Base-by-base conservation (phyloP, 2,888 invertebrate species). In the Mantis religiosa region DNA sequence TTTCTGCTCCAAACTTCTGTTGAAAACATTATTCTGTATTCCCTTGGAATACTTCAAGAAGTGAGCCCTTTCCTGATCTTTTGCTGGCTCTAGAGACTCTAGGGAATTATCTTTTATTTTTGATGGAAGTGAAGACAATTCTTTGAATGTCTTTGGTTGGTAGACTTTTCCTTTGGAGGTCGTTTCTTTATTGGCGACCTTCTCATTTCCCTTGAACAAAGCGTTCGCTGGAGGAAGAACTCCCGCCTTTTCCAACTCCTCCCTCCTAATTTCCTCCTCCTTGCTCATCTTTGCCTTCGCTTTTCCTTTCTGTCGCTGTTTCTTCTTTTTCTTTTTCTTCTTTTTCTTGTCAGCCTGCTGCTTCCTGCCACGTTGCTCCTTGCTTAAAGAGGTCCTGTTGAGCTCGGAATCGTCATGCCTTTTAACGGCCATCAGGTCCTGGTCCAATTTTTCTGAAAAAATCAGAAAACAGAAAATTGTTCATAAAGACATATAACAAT, bases 301-400 rank as follows among this genome's bases (percentile, higher is more conserved):
- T 34, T 81, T 83, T 34, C 34, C 87, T 28, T 87, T 88, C 86
- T 89, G 83, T n/a, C 82, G 54, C 27, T 88, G 89, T 84, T 88
- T 88, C 89, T 87, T 86, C 89, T 90, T 89, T 88, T 89, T 89
- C 90, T 90, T 86, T 47, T 71, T 89, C 88, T 90, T 90, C 47
- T 89, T 89, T 81, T 88, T 82, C 87, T 90, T 89, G 54, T 89
- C 89, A 54, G 88, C 84, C 85, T 89, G 88, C 71, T 88, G 86
- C n/a, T 88, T 54, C 54, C 88, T 87, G 2, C 87, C 85, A 15
- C 87, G 54, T 20, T 71, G 54, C 25, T 71, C 54, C 54, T 71
- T 71, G 20, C 54, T 83, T 87, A 83, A 85, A 28, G 28, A 84
- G 86, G 83, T 87, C 54, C 83, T 41, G 83, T 28, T 83, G 54